These are phyloP conservation scores for Heliconius hermathena DNA, from an alignment of 1,140 invertebrate species.

Conservation along the genomic window DNA sequence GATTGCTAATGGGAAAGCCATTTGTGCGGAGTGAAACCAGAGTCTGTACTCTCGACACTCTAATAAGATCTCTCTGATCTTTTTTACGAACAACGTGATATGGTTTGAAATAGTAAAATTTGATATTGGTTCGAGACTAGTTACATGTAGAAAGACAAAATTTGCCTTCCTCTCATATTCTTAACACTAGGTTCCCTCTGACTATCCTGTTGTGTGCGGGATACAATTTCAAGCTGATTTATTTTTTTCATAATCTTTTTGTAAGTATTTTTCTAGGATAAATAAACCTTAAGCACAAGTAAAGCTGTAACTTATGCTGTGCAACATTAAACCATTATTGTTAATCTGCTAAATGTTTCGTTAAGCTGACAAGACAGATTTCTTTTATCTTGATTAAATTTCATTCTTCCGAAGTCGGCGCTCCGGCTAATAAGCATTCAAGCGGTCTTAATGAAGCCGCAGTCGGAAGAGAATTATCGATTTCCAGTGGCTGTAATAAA, in stretches of 20 bases:
- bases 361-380: constrained; percentile 61
- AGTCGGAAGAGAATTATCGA: constrained; percentile 58
- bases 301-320: neutral
- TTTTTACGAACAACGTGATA: constrained; percentile 18
- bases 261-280: no score
- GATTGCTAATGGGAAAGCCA: constrained; percentile 54
- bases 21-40: constrained; percentile 46
- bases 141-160: neutral
- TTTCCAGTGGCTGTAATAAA: constrained; percentile 66
- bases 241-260: no score
- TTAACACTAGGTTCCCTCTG: no score
- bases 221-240: no score
- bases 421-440: constrained; percentile 67
- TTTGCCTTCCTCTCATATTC: neutral
- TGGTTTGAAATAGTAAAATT: constrained; percentile 7
- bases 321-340: constrained; percentile 33
- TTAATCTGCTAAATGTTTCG: constrained; percentile 57
- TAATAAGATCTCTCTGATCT: constrained; percentile 40
- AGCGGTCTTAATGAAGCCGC: constrained; percentile 68
- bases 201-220: no score
- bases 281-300: neutral
- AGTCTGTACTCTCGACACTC: constrained; percentile 21
- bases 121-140: neutral
- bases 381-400: constrained; percentile 62
- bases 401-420: constrained; percentile 55